These are phyloP conservation scores for Lepidurus couesii DNA, from an alignment of 1,140 invertebrate species.

Conservation along the genomic window DNA sequence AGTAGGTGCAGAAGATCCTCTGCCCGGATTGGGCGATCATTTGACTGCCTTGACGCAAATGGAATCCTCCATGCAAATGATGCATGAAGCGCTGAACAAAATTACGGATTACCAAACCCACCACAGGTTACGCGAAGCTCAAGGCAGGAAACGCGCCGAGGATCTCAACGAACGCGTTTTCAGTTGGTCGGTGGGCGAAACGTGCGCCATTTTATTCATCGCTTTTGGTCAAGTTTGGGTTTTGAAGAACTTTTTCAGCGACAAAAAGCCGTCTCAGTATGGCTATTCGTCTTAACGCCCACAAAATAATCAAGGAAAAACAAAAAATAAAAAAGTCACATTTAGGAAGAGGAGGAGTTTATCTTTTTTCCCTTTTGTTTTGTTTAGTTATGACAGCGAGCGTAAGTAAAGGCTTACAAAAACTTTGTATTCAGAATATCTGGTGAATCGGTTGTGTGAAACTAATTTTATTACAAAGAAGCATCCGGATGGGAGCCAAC, in stretches of 20 bases:
- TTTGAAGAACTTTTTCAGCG: constrained; percentile 91
- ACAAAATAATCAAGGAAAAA: background rate
- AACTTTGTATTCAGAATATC: background rate
- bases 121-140: constrained; percentile 87
- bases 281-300: background rate
- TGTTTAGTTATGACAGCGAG: background rate
- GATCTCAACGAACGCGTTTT: constrained; percentile 89
- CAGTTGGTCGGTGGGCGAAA: constrained; percentile 87
- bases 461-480: background rate
- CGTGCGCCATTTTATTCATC: constrained; percentile 73
- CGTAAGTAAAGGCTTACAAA: background rate
- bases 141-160: constrained; percentile 88
- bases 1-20: constrained; percentile 81
- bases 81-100: constrained; percentile 78
- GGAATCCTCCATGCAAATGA: constrained; percentile 80
- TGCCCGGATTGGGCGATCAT: constrained; percentile 81
- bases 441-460: background rate
- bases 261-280: constrained; percentile 58
- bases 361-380: background rate
- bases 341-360: background rate
- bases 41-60: constrained; percentile 91
- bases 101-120: constrained; percentile 94
- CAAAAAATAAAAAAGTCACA: background rate
- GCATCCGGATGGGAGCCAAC: background rate
- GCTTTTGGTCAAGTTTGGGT: constrained; percentile 84